Base-by-base conservation (phyloP, 2,888 invertebrate genomes). In the Phragmatobia fuliginosa region DNA sequence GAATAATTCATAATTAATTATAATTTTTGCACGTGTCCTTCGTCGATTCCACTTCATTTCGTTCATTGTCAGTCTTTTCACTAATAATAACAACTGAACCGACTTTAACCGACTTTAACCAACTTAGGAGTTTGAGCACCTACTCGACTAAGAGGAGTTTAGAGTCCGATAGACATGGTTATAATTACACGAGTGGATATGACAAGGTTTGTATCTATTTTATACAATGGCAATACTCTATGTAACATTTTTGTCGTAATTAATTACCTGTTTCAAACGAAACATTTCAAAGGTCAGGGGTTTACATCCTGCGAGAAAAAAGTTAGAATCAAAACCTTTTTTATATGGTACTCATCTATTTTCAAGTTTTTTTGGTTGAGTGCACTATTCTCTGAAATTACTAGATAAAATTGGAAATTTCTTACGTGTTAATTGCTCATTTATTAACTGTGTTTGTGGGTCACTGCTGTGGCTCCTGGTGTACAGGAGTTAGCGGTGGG, bases 51-150 rank as follows among this genome's bases (percentile, higher is more conserved):
- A 82, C 77, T 78, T 74, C 76, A 74, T 87, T 90, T 91, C 90
- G 89, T 90, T 91, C 88, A 84, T 85, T 85, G 83, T 92, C 92
- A 91, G 91, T 92, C 92, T 92, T 91, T 88, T 88, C 81, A 83
- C 87, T 87, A 89, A 83, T 74, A 56, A 80, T 83, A 81, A 81
- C 74, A 76, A 79, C 77, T 80, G 81, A 82, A 79, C 78, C 76
- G 77, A 82, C 77, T 69, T 64, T 72, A 82, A 79, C 78, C 76
- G 77, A 82, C 77, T 69, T 64, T 72, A 63, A 70, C 74, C 75
- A 78, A 82, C 78, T 82, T 78, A 79, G 76, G 71, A 78, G 79
- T 72, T 72, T 73, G 72, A 81, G 77, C 80, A 80, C 78, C 78
- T 80, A 82, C 74, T 49, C 68, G 66, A 67, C 73, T 82, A 77